Evolutionary conservation across 2,113 vertebrate genomes (phyloP), one percentile per base, ranked within the genome.

Genomic region (Ptilorrhoa leucosticta): DNA sequence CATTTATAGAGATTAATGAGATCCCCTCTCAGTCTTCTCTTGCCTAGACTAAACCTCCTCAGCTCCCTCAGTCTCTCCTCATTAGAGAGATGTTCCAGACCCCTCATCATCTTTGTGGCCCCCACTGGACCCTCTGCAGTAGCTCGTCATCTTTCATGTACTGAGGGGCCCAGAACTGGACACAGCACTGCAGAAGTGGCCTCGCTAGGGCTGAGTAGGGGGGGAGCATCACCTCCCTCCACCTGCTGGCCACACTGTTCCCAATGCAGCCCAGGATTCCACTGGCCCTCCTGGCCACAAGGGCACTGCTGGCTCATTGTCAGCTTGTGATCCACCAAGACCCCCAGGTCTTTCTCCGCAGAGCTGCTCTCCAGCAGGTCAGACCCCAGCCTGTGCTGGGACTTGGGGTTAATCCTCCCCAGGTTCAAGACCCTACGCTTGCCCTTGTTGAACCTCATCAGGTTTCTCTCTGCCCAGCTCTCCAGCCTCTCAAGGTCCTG

Each of bases 401-500:
- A 18, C 22, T 57, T 37, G 23, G 51, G 19, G 20, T 30, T 82
- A 5, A 14, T 66, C 33, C 16, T 39, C 7, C 44, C 28, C 33
- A n/a, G 2, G 4, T 15, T 4, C 12, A 50, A 33, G 0, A 45
- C 15, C 23, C 10, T 51, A 8, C 28, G 24, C 14, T 44, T 5
- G 27, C 13, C 13, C 19, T n/a, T 28, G 3, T 2, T 30, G 37
- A 66, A 45, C 23, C 3, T 50, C 28, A 23, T 9, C 0, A 0
- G 7, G 7, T 58, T 60, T 66, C 3, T 39, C 20, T 18, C 10
- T 8, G 8, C 24, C 11, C 16, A 31, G 0, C 2, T 58, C 37
- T 66, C 31, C 44, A n/a, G 37, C 13, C 22, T 39, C 4, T 17
- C 3, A 16, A 54, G 15, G 20, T 40, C 24, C 65, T 21, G 17